Evolutionary conservation across 30 jellyfish, hydroid and myxozoan species (phyloP), one percentile per base, ranked within the genome.

Genomic region (Cassiopea xamachana): DNA sequence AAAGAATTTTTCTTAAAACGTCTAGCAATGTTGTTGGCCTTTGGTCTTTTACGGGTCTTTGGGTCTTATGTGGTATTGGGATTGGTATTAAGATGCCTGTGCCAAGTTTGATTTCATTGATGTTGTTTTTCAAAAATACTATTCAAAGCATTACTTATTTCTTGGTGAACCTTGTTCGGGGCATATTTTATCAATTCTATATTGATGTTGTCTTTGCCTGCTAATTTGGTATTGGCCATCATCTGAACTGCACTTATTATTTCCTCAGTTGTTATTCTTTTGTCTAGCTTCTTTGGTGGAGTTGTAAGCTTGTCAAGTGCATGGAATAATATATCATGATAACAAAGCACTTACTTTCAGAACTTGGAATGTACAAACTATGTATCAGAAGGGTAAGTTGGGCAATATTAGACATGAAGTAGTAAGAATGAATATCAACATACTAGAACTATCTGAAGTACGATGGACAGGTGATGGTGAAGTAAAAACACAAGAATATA

Each of bases 351-450:
- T 82, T 93, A 80, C 44, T 0, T 44, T 85, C 39, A 89, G 72
- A 44, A 86, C 89, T 1, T 86, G 93, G 93, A 86, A 73, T 46
- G 89, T 75, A 2, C 39, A 75, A 51, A 55, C 93, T 49, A 1
- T 86, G 46, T 46, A 17, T 4, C 87, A 86, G 47, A 44, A n/a
- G 15, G 88, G 88, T 1, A 86, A 86, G 48, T 58, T 86, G 10
- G 88, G 74, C 1, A 86, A 86, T 58, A 5, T 59, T 2, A 79
- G 2, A 17, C 81, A 70, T 27, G 95, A 88, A 69, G 70, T 79
- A 86, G 87, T 9, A 19, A 49, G 85, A 68, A 5, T 77, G 79
- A 60, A 69, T 4, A 49, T 88, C 3, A 69, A 77, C 70, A 75
- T 88, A 3, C 73, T 88, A 4, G 95, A 83, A 44, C 62, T 79